Evolutionary conservation across 1,140 invertebrate species (phyloP).

Genomic region (Lycorma delicatula): DNA sequence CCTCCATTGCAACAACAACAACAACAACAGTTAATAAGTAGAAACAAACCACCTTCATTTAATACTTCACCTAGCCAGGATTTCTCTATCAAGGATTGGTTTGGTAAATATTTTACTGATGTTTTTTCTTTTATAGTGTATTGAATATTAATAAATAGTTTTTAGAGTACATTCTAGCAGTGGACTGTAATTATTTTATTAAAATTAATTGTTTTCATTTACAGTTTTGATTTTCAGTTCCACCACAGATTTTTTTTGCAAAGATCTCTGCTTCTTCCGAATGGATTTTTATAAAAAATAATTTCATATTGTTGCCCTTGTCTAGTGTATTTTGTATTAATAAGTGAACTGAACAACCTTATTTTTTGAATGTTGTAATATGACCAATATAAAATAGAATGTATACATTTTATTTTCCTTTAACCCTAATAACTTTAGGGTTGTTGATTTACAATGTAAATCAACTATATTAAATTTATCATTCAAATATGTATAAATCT

Average conservation of each 20-base stretch:
- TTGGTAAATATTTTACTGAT: conserved; percentile 18
- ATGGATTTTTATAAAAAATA: background rate
- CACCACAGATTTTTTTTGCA: background rate
- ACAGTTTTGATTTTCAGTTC: conserved; percentile 2
- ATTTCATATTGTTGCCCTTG: too few species aligned
- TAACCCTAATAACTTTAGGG: too few species aligned
- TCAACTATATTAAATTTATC: too few species aligned
- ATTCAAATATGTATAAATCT: too few species aligned
- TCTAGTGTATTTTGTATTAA: too few species aligned
- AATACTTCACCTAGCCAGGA: conserved; percentile 8
- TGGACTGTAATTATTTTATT: background rate
- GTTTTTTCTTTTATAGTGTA: background rate
- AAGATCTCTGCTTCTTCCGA: background rate
- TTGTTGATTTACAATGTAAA: too few species aligned
- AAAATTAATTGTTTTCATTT: background rate
- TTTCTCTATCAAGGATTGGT: conserved; percentile 21
- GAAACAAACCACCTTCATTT: background rate
- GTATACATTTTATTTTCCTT: too few species aligned
- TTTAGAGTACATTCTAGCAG: background rate
- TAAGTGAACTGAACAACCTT: too few species aligned
- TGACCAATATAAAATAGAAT: too few species aligned
- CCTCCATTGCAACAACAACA: background rate
- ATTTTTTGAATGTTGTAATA: too few species aligned
- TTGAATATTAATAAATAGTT: background rate
- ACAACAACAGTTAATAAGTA: background rate